phyloP scores from a whole-genome alignment of 1,140 invertebrate genomes.

The Homarus americanus region DNA sequence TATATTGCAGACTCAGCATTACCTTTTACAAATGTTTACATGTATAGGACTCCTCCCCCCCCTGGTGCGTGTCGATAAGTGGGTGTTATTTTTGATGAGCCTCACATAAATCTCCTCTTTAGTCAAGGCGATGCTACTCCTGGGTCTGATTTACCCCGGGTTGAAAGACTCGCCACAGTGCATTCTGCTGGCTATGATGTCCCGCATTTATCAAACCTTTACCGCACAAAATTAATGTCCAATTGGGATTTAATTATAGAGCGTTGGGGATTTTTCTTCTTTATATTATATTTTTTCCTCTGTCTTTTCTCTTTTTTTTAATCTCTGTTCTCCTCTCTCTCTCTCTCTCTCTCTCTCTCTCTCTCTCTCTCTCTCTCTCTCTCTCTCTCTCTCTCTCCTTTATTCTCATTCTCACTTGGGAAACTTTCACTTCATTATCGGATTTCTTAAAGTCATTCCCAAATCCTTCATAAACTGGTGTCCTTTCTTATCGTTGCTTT shows the following conservation, averaged over 20 bases:
- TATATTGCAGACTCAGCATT: not conserved
- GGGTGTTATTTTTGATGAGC: not conserved
- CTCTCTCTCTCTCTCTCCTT: too few species aligned
- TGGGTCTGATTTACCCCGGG: not conserved
- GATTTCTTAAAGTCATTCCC: too few species aligned
- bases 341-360: too few species aligned
- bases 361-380: too few species aligned
- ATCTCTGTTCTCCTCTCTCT: too few species aligned
- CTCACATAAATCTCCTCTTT: not conserved
- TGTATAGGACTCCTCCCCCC: not conserved
- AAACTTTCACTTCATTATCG: too few species aligned
- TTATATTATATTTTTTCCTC: too few species aligned
- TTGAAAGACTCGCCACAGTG: not conserved
- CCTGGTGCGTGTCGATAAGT: not conserved
- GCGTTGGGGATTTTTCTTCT: not conserved
- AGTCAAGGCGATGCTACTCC: not conserved
- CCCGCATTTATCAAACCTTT: conserved; percentile 49
- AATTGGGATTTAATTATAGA: conserved; percentile 43
- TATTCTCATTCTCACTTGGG: too few species aligned
- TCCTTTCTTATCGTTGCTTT: too few species aligned
- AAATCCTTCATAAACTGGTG: too few species aligned
- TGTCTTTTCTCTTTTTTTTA: too few species aligned
- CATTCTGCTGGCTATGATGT: not conserved
- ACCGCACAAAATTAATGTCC: conserved; percentile 63
- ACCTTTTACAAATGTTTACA: not conserved